phyloP scores from a whole-genome alignment of 2,888 invertebrate species.

The Nymphalis urticae region DNA sequence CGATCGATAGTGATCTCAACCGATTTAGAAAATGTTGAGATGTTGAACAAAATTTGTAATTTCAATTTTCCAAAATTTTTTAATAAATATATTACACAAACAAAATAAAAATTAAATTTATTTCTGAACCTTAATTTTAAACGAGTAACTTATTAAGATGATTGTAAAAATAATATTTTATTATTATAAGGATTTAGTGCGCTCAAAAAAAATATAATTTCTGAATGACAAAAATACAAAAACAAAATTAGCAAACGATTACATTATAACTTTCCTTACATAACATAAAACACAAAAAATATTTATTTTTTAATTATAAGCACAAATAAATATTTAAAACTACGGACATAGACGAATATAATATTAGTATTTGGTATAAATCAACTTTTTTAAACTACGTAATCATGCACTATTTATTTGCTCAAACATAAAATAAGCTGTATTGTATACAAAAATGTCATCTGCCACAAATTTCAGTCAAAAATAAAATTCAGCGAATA shows the following conservation, averaged over 20 bases:
- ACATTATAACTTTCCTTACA: not conserved
- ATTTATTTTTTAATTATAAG: conserved; percentile 1
- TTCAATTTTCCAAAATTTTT: too few relatives aligned
- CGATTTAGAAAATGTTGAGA: too few relatives aligned
- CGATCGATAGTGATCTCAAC: not conserved
- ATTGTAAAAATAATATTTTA: too few relatives aligned
- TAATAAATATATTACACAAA: too few relatives aligned
- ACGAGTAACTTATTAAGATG: too few relatives aligned
- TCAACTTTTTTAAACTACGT: not conserved
- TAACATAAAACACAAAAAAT: not conserved
- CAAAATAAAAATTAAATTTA: too few relatives aligned
- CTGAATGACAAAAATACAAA: too few relatives aligned
- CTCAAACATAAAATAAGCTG: conserved; percentile 20
- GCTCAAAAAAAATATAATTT: too few relatives aligned
- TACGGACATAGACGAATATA: not conserved
- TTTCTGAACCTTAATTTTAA: too few relatives aligned
- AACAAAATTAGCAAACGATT: too few relatives aligned
- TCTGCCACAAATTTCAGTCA: conserved; percentile 9
- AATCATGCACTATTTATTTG: conserved; percentile 18
- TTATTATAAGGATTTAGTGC: too few relatives aligned
- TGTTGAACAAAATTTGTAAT: too few relatives aligned
- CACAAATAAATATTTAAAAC: not conserved
- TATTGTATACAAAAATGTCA: conserved; percentile 8
- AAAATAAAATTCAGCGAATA: not conserved
- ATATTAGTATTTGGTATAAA: not conserved